Base-by-base conservation (phyloP, 2,113 vertebrate species). In the Cyanocitta stelleri region DNA sequence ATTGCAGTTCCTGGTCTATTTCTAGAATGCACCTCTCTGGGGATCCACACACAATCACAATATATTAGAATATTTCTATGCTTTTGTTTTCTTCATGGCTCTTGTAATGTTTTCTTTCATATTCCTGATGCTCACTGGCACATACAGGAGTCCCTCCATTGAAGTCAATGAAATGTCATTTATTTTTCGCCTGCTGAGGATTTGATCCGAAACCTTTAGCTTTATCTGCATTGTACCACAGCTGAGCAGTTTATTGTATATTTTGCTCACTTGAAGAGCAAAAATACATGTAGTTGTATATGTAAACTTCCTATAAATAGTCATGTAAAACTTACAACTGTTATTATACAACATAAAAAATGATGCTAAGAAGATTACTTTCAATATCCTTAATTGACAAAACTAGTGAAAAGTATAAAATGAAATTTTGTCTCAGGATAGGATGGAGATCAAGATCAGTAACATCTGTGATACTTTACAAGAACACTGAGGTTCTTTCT, bases 1-100 rank as follows among this genome's bases (percentile, higher is more conserved):
- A 96, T 95, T 96, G 93, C 71, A 75, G 39, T 71, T 95, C 63
- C 71, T 82, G n/a, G 30, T 90, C 48, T 85, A 77, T 88, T 96
- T 96, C 89, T 86, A 90, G 78, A 94, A 93, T 29, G 52, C 26
- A 44, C 21, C 80, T 90, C 84, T 85, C 91, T 61, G 54, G 96
- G 87, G 85, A 91, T 75, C 35, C 37, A 51, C 30, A 72, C 29
- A 84, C 71, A 88, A 80, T 76, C 82, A 89, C 20, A 33, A 16
- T 39, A 49, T 90, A 81, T 96, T 93, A 88, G 64, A 96, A 77
- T 92, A 95, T 95, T 88, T 84, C 68, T 56, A 24, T 71, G 35
- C 30, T 96, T 96, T 96, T 95, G 63, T 83, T 87, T 94, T 90
- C 72, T 77, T 90, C 64, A 24, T 62, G 71, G 54, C 37, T 84